These are phyloP conservation scores for Tetropium fuscum DNA, from an alignment of 2,888 invertebrate species.

Conservation along the genomic window DNA sequence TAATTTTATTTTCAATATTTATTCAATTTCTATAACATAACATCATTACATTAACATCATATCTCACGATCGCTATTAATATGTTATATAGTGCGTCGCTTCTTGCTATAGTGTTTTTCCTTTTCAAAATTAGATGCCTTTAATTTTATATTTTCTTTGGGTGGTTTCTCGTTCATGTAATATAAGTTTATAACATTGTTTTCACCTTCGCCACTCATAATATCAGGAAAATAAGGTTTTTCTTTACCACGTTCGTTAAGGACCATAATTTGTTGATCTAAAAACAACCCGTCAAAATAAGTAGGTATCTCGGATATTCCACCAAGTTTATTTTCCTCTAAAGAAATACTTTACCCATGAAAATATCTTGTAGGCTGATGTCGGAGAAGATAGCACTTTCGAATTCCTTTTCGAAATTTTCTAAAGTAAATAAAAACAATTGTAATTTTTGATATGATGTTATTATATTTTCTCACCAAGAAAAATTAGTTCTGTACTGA, in stretches of 20 bases:
- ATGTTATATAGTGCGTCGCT: conserved; percentile 20
- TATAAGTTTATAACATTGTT: conserved; percentile 36
- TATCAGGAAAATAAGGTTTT: conserved; percentile 25
- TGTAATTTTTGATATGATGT: neutral
- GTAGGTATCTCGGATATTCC: too few relatives aligned
- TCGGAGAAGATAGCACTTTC: conserved; percentile 31
- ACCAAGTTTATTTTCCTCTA: too few relatives aligned
- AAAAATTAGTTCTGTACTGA: conserved; percentile 35
- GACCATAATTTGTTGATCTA: conserved; percentile 37
- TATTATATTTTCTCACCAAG: conserved; percentile 24
- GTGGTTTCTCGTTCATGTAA: conserved; percentile 33
- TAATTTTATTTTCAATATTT: too few relatives aligned
- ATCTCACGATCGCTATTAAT: too few relatives aligned
- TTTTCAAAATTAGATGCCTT: conserved; percentile 31
- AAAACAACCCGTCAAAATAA: too few relatives aligned
- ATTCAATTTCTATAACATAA: too few relatives aligned
- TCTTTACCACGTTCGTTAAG: conserved; percentile 29
- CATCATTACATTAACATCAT: too few relatives aligned
- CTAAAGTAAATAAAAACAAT: conserved; percentile 18
- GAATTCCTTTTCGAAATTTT: conserved; percentile 34
- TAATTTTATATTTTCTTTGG: conserved; percentile 29
- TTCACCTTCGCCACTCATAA: conserved; percentile 28
- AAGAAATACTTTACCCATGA: conserved; percentile 36
- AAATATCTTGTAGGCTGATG: conserved; percentile 36
- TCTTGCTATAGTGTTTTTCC: conserved; percentile 27